These are phyloP conservation scores for Pagrus major DNA, from an alignment of 2,113 vertebrate species.

Conservation along the genomic window DNA sequence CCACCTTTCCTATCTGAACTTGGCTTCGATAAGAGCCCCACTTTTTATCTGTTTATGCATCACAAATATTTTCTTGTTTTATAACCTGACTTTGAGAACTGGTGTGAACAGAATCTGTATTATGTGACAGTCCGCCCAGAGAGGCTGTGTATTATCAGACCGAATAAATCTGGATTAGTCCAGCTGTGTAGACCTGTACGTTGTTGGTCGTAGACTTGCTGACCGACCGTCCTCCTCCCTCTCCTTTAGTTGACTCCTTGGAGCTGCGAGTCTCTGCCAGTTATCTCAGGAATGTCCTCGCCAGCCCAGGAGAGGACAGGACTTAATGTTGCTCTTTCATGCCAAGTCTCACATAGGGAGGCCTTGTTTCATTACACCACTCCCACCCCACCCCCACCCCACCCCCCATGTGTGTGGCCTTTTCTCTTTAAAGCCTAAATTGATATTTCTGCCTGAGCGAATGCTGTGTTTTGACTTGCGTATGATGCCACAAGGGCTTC, in stretches of 20 bases:
- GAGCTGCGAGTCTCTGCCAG: constrained; percentile 67
- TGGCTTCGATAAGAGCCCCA: constrained; percentile 18
- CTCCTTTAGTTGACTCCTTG: constrained; percentile 58
- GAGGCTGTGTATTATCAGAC: neutral
- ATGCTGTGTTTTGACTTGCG: constrained; percentile 7
- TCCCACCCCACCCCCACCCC: neutral
- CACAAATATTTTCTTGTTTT: constrained; percentile 5
- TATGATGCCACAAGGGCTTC: neutral
- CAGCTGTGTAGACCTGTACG: neutral
- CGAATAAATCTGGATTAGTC: neutral
- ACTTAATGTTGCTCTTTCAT: constrained; percentile 74
- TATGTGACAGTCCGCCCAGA: neutral
- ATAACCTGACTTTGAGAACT: neutral
- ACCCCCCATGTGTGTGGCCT: constrained; percentile 26
- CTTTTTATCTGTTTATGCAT: constrained; percentile 21
- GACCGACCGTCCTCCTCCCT: constrained; percentile 36
- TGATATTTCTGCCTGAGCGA: constrained; percentile 50
- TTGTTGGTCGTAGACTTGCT: constrained; percentile 26
- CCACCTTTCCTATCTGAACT: constrained; percentile 4
- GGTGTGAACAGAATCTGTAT: neutral
- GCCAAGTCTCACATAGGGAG: constrained; percentile 60
- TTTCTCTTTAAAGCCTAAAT: constrained; percentile 25
- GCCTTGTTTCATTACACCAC: constrained; percentile 62
- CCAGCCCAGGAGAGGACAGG: constrained; percentile 54
- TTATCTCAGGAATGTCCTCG: constrained; percentile 82